These are phyloP conservation scores for Colius striatus DNA, from an alignment of 2,113 vertebrate genomes.

Conservation along the genomic window DNA sequence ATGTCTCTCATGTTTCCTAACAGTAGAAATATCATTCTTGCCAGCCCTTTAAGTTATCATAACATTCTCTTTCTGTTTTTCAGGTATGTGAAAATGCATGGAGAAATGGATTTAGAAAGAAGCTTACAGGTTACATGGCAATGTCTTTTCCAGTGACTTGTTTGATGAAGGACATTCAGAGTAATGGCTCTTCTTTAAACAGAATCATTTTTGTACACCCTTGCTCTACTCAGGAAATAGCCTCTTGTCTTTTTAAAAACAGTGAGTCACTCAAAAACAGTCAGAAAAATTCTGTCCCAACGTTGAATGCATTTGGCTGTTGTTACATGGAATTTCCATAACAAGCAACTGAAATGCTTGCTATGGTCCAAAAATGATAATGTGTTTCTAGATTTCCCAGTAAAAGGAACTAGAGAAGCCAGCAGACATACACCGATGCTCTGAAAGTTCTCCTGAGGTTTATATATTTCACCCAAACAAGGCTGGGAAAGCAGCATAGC, in stretches of 20 bases:
- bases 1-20: neutral
- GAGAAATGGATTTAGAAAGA: neutral
- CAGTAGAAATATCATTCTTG: neutral
- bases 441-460: conserved; percentile 31
- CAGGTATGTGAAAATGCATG: neutral
- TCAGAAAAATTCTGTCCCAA: neutral
- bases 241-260: neutral
- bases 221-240: neutral
- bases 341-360: conserved; percentile 9
- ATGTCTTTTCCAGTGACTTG: neutral
- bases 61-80: neutral
- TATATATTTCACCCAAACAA: conserved; percentile 38
- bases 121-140: neutral
- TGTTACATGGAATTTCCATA: conserved; percentile 56
- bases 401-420: conserved; percentile 41
- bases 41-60: neutral
- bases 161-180: neutral
- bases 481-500: conserved; percentile 27
- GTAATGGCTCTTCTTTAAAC: neutral
- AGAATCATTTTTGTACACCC: neutral
- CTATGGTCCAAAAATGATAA: neutral
- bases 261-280: neutral
- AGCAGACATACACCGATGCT: conserved; percentile 14
- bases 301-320: neutral
- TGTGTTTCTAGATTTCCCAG: conserved; percentile 38